These are phyloP conservation scores for Sebastes iracundus DNA, from an alignment of 2,797 vertebrate genomes.

Conservation along the genomic window DNA sequence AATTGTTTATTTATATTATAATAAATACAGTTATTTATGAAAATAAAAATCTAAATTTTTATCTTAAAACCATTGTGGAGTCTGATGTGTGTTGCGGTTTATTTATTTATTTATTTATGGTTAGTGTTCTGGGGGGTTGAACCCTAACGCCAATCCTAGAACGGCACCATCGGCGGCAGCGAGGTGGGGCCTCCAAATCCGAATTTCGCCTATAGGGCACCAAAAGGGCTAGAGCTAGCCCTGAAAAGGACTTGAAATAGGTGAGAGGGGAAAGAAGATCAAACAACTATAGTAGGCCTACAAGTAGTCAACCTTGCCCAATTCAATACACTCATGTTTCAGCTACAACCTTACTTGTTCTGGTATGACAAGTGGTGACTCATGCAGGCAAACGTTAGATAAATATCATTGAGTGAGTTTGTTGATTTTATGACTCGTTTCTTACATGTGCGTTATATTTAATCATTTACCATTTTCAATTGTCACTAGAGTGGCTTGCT, in stretches of 20 bases:
- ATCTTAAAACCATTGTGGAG: too few species aligned
- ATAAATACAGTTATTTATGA: too few species aligned
- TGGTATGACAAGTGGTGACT: not conserved
- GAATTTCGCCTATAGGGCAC: too few species aligned
- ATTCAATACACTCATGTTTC: not conserved
- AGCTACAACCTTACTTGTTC: not conserved
- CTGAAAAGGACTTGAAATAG: not conserved
- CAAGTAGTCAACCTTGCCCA: not conserved
- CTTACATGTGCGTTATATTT: not conserved
- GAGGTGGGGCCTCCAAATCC: too few species aligned
- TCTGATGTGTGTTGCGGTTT: too few species aligned
- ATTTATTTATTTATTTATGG: too few species aligned
- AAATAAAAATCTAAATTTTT: too few species aligned
- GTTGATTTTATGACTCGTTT: not conserved
- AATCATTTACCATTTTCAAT: not conserved
- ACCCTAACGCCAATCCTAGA: too few species aligned
- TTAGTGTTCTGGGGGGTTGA: too few species aligned
- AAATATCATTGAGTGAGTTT: not conserved
- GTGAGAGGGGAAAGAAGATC: not conserved
- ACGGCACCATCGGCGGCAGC: rapidly evolving
- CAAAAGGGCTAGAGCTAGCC: too few species aligned
- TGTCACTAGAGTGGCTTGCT: not conserved
- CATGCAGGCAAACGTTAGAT: not conserved
- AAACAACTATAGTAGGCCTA: not conserved
- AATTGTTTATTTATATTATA: too few species aligned